Percentiles rank a stretch among this genome's conserved stretches.
Evolutionary conservation across 1,140 invertebrate genomes (phyloP).

Genomic region (Calliphora vicina): DNA sequence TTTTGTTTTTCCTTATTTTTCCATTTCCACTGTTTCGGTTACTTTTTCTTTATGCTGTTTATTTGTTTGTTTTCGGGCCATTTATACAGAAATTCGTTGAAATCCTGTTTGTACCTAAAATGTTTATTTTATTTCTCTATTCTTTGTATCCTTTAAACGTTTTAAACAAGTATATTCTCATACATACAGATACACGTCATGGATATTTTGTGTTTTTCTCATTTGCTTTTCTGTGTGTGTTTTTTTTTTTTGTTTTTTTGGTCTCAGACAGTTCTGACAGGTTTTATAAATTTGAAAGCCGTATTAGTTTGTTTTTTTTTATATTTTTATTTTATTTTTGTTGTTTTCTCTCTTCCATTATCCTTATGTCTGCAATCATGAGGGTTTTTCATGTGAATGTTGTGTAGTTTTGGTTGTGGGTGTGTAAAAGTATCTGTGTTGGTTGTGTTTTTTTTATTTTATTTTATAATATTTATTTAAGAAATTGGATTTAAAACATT

Average conservation of each 20-base stretch:
- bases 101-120: background rate
- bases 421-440: background rate
- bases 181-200: background rate
- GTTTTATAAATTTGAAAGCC: background rate
- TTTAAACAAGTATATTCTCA: background rate
- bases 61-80: background rate
- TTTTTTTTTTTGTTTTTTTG: background rate
- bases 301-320: background rate
- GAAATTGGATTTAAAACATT: background rate
- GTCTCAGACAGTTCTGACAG: slow-evolving; percentile 25
- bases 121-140: background rate
- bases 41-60: background rate
- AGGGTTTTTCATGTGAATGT: background rate
- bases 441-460: background rate
- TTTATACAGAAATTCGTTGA: background rate
- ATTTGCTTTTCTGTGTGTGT: background rate
- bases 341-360: background rate
- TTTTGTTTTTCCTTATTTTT: background rate
- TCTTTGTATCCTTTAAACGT: background rate
- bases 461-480: slow-evolving; percentile 1
- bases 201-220: background rate
- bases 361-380: background rate
- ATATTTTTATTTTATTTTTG: background rate
- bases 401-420: no score
- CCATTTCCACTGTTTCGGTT: background rate